Conservation (phyloP, 2,113 vertebrate genomes). For the Mesitornis unicolor region DNA sequence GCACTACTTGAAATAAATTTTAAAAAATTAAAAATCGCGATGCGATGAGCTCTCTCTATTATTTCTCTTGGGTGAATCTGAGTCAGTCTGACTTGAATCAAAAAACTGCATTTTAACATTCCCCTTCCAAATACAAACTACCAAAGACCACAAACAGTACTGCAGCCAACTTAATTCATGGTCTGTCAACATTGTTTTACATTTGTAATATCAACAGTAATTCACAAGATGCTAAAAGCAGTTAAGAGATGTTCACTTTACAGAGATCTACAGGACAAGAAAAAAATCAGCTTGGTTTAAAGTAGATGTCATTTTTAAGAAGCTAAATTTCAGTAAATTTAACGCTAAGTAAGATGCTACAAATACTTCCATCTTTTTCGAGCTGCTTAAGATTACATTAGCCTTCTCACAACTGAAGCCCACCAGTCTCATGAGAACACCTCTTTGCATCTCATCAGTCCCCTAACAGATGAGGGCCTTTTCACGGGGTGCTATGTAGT, state of each 20-base stretch:
- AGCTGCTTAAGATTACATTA: not conserved
- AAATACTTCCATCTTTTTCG: not conserved
- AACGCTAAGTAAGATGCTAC: not conserved
- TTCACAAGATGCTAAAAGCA: conserved; percentile 13
- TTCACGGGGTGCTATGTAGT: not conserved
- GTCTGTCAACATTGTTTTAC: conserved; percentile 17
- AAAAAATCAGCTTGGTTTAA: not conserved
- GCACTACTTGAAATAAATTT: conserved; percentile 37
- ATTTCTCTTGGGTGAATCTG: not conserved
- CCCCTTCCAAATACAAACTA: conserved; percentile 30
- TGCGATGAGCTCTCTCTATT: not conserved
- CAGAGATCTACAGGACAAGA: not conserved
- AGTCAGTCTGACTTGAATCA: not conserved
- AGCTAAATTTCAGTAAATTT: not conserved
- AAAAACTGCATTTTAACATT: not conserved
- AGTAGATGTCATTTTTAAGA: not conserved
- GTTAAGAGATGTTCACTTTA: conserved; percentile 27
- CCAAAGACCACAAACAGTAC: not conserved
- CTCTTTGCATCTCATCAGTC: not conserved
- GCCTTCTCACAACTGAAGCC: not conserved
- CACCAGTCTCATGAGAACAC: not conserved
- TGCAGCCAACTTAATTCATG: not conserved
- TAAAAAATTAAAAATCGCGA: not conserved
- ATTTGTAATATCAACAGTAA: not conserved
- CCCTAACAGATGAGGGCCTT: not conserved